Conservation (phyloP, 2,797 vertebrate genomes). For the Octomys mimax region DNA sequence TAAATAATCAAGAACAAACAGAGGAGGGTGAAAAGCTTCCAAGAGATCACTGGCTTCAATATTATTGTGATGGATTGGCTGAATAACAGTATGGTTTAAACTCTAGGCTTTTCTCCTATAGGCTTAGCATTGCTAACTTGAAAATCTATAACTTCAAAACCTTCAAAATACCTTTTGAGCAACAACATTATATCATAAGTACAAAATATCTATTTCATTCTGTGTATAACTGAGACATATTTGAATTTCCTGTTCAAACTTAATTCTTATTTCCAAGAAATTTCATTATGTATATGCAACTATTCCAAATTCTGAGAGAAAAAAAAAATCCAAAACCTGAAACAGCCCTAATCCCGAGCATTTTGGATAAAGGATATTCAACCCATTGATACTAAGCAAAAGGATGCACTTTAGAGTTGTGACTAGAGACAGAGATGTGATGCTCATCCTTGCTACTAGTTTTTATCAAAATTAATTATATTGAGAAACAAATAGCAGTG, state of each 20-base stretch:
- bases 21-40: constrained; percentile 4
- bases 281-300: not conserved
- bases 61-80: not conserved
- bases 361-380: not conserved
- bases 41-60: constrained; percentile 29
- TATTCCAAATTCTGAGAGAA: not conserved
- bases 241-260: not conserved
- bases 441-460: not conserved
- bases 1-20: constrained; percentile 17
- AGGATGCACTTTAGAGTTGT: not conserved
- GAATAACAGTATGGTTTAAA: constrained; percentile 12
- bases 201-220: not conserved
- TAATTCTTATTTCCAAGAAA: not conserved
- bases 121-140: not conserved
- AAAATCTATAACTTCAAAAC: not conserved
- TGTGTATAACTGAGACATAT: not conserved
- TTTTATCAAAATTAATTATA: no score
- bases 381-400: not conserved
- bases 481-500: no score
- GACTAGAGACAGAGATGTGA: not conserved
- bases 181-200: not conserved
- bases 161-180: not conserved
- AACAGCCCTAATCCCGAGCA: not conserved
- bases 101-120: not conserved
- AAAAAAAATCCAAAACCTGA: not conserved